A percentile compares a stretch with the other conserved stretches of the same genome.
phyloP scores from a whole-genome alignment of 1,140 invertebrate genomes.

The Leptinotarsa undecemlineata region DNA sequence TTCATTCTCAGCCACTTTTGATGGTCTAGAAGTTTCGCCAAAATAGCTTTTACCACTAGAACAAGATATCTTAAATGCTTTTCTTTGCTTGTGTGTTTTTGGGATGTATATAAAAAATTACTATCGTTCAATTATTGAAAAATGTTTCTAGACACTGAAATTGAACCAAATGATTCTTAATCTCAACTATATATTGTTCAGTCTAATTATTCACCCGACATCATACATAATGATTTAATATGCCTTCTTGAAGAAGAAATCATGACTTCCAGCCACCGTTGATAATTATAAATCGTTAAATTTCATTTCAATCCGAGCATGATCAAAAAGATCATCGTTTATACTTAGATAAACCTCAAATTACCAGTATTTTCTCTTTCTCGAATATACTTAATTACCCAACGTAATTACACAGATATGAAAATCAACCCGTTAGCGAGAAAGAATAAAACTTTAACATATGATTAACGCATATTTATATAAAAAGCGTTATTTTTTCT shows the following conservation, averaged over 20 bases:
- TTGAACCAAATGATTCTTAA: no score
- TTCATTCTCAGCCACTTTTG: no score
- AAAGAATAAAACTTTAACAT: conserved; percentile 7
- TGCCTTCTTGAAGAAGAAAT: not conserved
- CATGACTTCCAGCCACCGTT: not conserved
- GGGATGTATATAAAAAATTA: no score
- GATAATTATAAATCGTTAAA: conserved; percentile 16
- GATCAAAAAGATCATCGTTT: conserved; percentile 11
- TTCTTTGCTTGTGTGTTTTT: no score
- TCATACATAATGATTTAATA: not conserved
- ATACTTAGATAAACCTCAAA: conserved; percentile 4
- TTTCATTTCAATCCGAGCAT: not conserved
- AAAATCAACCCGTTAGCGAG: not conserved
- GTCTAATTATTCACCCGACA: not conserved
- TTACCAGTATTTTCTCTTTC: not conserved
- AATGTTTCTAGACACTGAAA: no score
- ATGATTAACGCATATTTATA: not conserved
- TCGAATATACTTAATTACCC: conserved; percentile 2
- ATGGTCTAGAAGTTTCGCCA: no score
- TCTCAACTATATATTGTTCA: not conserved
- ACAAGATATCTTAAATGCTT: no score
- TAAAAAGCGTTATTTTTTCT: not conserved
- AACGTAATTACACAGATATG: not conserved
- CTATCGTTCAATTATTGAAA: no score
- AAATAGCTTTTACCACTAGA: no score